Conservation (phyloP, 2,888 invertebrate genomes). For the Agrotis exclamationis region DNA sequence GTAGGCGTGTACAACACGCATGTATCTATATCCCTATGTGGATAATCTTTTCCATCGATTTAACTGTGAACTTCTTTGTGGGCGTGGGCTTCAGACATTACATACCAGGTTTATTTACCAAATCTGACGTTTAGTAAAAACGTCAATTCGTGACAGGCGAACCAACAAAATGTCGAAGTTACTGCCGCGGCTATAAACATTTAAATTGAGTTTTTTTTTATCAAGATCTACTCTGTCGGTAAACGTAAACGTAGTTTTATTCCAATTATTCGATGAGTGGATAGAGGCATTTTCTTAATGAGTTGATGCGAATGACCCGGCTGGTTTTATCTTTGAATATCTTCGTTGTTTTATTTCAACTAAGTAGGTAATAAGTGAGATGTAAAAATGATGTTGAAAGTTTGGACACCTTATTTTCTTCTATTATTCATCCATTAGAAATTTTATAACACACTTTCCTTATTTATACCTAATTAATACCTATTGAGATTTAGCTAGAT, state of each 20-base stretch:
- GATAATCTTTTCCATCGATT: slow-evolving; percentile 71
- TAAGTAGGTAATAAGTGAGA: slow-evolving; percentile 51
- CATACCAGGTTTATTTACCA: slow-evolving; percentile 75
- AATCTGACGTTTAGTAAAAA: slow-evolving; percentile 74
- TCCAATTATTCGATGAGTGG: slow-evolving; percentile 69
- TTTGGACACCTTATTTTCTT: slow-evolving; percentile 10
- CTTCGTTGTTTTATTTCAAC: slow-evolving; percentile 38
- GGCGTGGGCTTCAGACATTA: slow-evolving; percentile 70
- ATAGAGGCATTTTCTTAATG: slow-evolving; percentile 64
- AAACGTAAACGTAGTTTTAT: slow-evolving; percentile 64
- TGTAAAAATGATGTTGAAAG: slow-evolving; percentile 37
- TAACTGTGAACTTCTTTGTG: slow-evolving; percentile 69
- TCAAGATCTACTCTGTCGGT: slow-evolving; percentile 68
- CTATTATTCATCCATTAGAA: not conserved
- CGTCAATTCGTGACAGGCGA: slow-evolving; percentile 65
- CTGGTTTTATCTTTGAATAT: slow-evolving; percentile 49
- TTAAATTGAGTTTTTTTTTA: slow-evolving; percentile 72
- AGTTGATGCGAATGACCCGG: slow-evolving; percentile 54
- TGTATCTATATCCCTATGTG: slow-evolving; percentile 56
- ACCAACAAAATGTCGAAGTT: slow-evolving; percentile 69
- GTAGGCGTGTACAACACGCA: slow-evolving; percentile 65
- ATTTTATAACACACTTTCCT: too few relatives aligned
- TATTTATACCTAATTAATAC: too few relatives aligned
- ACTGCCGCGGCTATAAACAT: slow-evolving; percentile 68
- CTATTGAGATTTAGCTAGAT: not conserved